Conservation (phyloP, 1,140 invertebrate genomes). For the Mya arenaria region DNA sequence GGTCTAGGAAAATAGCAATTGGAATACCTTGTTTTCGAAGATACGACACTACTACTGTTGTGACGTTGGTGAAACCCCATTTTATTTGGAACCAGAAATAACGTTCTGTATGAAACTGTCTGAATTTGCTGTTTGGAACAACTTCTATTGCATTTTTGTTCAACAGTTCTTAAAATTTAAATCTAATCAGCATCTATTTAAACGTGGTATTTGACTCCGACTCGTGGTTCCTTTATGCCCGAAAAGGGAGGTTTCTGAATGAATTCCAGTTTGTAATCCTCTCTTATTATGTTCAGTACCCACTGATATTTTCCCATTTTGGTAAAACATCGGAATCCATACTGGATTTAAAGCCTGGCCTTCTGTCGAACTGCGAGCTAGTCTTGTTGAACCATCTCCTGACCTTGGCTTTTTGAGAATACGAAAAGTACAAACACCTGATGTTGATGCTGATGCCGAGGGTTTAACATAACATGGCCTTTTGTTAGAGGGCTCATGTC, state of each 20-base stretch:
- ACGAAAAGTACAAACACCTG: not conserved
- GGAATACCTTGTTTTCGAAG: not conserved
- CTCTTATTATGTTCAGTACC: conserved; percentile 3
- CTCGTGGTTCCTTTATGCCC: not conserved
- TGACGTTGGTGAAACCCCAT: conserved; percentile 15
- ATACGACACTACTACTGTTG: not conserved
- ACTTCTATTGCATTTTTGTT: conserved; percentile 5
- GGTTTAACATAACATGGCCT: not conserved
- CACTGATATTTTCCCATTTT: conserved; percentile 41
- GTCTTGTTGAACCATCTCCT: not conserved
- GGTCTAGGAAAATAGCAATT: conserved; percentile 32
- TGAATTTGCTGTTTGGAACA: not conserved
- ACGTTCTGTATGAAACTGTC: not conserved
- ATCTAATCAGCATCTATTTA: no score
- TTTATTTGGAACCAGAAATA: not conserved
- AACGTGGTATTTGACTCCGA: not conserved
- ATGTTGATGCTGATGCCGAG: not conserved
- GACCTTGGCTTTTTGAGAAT: conserved; percentile 11
- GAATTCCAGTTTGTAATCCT: not conserved
- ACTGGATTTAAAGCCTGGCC: not conserved
- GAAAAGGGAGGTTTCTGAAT: not conserved
- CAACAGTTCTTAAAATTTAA: no score
- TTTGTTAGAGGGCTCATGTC: not conserved
- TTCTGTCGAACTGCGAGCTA: not conserved
- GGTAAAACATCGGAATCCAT: not conserved